A percentile compares a stretch with the other conserved stretches of the same genome.
Evolutionary conservation across 2,797 vertebrate species (phyloP).

Genomic region (Myotis planiceps): DNA sequence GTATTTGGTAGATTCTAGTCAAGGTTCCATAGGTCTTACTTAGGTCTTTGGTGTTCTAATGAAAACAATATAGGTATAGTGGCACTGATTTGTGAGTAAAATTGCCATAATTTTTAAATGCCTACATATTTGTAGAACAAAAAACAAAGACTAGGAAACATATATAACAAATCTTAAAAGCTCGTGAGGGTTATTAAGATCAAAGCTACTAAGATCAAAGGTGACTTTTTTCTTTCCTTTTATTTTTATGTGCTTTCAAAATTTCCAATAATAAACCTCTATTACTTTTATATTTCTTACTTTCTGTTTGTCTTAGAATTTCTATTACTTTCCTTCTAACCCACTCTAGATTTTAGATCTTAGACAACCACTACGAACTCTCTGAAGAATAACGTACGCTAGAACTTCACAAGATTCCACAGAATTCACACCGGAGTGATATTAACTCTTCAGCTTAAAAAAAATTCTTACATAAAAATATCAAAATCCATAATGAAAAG

Average conservation of each 20-base stretch:
- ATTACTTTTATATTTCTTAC: background rate
- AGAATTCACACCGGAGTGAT: background rate
- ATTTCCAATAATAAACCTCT: background rate
- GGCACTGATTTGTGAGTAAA: background rate
- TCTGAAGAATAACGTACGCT: background rate
- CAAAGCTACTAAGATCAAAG: conserved; percentile 27
- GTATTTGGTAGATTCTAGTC: background rate
- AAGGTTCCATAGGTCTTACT: background rate
- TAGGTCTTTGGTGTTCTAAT: background rate
- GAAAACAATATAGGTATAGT: background rate
- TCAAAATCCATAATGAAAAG: background rate
- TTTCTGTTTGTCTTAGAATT: conserved; percentile 25
- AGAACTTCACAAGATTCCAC: background rate
- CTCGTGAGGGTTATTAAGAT: background rate
- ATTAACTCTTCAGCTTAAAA: background rate
- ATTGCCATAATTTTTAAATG: conserved; percentile 1
- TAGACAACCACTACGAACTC: background rate
- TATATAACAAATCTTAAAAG: background rate
- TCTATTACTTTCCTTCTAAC: background rate
- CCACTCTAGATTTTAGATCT: background rate
- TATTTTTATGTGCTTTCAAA: background rate
- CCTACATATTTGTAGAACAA: background rate
- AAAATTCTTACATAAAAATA: background rate
- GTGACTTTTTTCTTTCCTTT: background rate
- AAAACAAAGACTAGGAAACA: conserved; percentile 28